phyloP scores from a whole-genome alignment of 2,888 invertebrate genomes.

The Rutpela maculata region DNA sequence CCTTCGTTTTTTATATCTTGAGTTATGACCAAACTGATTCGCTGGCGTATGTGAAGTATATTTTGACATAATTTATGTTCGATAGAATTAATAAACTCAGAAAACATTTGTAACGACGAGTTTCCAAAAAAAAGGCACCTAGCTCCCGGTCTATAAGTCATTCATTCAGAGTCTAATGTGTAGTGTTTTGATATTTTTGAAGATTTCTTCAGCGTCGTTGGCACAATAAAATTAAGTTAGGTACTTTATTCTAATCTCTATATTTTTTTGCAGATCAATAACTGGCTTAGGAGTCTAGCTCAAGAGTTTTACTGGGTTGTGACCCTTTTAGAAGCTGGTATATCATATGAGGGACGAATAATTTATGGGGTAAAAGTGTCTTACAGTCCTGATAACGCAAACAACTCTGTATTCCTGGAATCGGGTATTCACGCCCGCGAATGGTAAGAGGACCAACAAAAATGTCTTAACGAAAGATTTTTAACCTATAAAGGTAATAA shows the following conservation, averaged over 20 bases:
- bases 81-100: too few relatives aligned
- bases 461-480: neutral
- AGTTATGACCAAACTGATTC: too few relatives aligned
- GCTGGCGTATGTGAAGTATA: too few relatives aligned
- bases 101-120: too few relatives aligned
- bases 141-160: too few relatives aligned
- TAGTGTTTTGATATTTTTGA: neutral
- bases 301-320: slow-evolving; percentile 74
- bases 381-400: slow-evolving; percentile 72
- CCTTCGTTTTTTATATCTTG: too few relatives aligned
- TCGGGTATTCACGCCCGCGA: slow-evolving; percentile 74
- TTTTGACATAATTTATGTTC: too few relatives aligned
- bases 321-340: slow-evolving; percentile 76
- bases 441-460: slow-evolving; percentile 61
- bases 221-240: neutral
- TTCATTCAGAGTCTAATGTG: too few relatives aligned
- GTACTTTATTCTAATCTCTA: neutral
- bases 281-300: slow-evolving; percentile 77
- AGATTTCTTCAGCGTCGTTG: neutral
- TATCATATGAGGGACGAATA: slow-evolving; percentile 77
- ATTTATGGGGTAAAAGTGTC: slow-evolving; percentile 77
- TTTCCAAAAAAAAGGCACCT: too few relatives aligned
- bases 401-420: slow-evolving; percentile 80
- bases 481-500: too few relatives aligned
- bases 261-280: slow-evolving; percentile 66